These are phyloP conservation scores for Megalops atlanticus DNA, from an alignment of 2,113 vertebrate species.

Conservation along the genomic window DNA sequence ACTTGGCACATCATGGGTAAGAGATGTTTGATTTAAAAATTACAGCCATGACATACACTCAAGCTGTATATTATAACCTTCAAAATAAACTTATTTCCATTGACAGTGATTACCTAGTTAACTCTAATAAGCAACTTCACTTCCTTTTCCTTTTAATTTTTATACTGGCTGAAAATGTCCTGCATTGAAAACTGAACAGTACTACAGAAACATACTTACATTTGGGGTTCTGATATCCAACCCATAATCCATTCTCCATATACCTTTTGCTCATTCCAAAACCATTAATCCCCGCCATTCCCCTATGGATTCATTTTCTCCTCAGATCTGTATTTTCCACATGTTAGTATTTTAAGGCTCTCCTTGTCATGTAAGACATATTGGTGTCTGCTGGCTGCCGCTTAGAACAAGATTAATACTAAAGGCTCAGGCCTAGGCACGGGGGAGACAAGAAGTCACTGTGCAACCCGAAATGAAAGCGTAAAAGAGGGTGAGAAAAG, in stretches of 20 bases:
- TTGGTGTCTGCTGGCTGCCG: constrained; percentile 51
- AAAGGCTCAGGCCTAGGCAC: constrained; percentile 56
- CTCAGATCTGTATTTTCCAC: constrained; percentile 60
- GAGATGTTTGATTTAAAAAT: too few relatives aligned
- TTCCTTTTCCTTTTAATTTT: too few relatives aligned
- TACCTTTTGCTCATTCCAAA: constrained; percentile 46
- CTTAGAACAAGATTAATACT: constrained; percentile 59
- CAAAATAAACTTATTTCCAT: too few relatives aligned
- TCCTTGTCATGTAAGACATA: constrained; percentile 58
- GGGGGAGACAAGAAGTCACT: constrained; percentile 48
- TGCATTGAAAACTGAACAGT: too few relatives aligned
- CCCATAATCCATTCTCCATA: constrained; percentile 8
- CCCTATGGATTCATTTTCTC: constrained; percentile 51
- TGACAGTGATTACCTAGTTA: too few relatives aligned
- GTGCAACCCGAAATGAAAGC: constrained; percentile 20
- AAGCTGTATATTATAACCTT: too few relatives aligned
- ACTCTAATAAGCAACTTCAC: too few relatives aligned
- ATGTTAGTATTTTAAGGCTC: constrained; percentile 59
- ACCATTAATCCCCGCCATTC: constrained; percentile 57
- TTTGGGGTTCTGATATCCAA: neutral
- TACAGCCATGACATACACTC: too few relatives aligned
- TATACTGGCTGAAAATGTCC: too few relatives aligned
- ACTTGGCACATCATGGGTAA: too few relatives aligned
- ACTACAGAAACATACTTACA: too few relatives aligned
- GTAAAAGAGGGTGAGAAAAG: constrained; percentile 44